Evolutionary conservation across 2,113 vertebrate species (phyloP).

Genomic region (Microcebus jonahi): DNA sequence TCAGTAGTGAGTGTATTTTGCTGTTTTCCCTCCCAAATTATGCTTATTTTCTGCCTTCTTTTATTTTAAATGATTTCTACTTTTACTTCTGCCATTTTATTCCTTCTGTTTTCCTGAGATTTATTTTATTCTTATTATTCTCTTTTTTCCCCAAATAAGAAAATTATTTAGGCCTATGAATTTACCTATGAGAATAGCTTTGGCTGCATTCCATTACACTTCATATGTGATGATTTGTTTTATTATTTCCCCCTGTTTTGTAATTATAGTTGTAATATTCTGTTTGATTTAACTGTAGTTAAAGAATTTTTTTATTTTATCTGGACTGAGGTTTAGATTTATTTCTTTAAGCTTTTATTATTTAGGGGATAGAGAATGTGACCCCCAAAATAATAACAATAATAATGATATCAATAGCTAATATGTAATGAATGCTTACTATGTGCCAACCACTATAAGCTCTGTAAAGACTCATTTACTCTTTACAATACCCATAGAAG

Average conservation of each 20-base stretch:
- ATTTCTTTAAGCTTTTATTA: background rate
- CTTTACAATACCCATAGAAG: background rate
- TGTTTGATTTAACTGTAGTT: background rate
- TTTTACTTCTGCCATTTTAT: background rate
- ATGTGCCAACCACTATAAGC: background rate
- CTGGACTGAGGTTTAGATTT: background rate
- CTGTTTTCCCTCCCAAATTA: background rate
- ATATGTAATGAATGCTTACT: background rate
- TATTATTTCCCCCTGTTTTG: background rate
- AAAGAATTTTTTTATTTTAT: background rate
- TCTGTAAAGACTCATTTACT: background rate
- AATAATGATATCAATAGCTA: background rate
- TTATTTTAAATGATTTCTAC: background rate
- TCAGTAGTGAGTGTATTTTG: background rate
- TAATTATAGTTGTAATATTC: background rate
- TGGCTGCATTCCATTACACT: background rate
- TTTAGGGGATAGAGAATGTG: background rate
- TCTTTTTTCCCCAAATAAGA: background rate
- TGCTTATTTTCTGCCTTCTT: background rate
- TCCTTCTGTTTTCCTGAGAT: background rate
- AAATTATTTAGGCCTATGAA: background rate
- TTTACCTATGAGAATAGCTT: background rate
- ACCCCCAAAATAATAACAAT: background rate
- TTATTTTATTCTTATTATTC: background rate
- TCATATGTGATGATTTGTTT: background rate